phyloP scores from a whole-genome alignment of 1,140 invertebrate genomes.

The Drosophila ohnishii region DNA sequence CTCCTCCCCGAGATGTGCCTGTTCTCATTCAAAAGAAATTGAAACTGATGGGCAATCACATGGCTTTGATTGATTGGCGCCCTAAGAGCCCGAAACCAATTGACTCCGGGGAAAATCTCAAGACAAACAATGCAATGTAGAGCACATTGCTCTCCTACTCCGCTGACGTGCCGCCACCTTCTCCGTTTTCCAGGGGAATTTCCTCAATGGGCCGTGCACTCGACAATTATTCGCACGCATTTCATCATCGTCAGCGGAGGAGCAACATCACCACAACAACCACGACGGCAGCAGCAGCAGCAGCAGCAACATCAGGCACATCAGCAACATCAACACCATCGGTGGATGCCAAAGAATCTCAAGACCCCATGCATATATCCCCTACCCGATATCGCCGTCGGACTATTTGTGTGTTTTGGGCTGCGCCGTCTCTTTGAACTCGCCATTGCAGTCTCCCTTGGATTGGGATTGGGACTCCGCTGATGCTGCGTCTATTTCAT shows the following conservation, averaged over 20 bases:
- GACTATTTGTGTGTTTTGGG: conserved; percentile 35
- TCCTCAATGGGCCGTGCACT: conserved; percentile 57
- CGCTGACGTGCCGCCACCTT: conserved; percentile 1
- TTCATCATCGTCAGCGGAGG: conserved; percentile 52
- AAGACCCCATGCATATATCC: conserved; percentile 1
- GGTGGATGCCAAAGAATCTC: conserved; percentile 30
- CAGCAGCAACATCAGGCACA: conserved; percentile 10
- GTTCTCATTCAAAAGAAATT: conserved; percentile 44
- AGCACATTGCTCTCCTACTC: conserved; percentile 4
- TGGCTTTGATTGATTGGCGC: conserved; percentile 70
- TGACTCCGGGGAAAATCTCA: conserved; percentile 16
- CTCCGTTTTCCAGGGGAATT: conserved; percentile 21
- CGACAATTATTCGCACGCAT: conserved; percentile 75
- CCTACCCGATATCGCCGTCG: conserved; percentile 9
- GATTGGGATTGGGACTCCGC: conserved; percentile 16
- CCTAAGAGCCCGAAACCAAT: conserved; percentile 38
- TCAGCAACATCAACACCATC: conserved; percentile 44
- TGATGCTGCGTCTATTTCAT: conserved; percentile 61
- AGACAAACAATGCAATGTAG: conserved; percentile 26
- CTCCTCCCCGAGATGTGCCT: conserved; percentile 3
- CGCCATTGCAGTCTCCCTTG: conserved; percentile 30
- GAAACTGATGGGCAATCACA: conserved; percentile 45
- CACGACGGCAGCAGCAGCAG: neutral
- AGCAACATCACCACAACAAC: neutral
- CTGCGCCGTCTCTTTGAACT: conserved; percentile 34